Conservation (phyloP, 2,888 invertebrate genomes). For the Epiperipatus broadwayi region DNA sequence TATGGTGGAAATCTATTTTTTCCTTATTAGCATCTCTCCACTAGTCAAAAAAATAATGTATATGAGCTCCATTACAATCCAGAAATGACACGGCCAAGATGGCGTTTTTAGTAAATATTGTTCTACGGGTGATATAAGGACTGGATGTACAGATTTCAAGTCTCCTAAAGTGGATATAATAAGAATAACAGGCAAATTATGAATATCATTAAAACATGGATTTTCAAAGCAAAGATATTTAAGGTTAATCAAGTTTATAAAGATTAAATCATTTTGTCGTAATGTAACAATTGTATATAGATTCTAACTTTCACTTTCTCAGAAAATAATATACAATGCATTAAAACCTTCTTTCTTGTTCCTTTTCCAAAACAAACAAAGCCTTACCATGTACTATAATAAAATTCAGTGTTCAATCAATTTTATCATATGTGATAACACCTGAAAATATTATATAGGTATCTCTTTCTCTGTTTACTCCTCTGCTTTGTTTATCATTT, state of each 20-base stretch:
- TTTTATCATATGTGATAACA: slow-evolving; percentile 76
- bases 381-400: slow-evolving; percentile 90
- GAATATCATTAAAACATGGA: slow-evolving; percentile 98
- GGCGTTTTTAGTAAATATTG: slow-evolving; percentile 82
- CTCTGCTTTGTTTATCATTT: slow-evolving; percentile 82
- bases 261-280: slow-evolving; percentile 89
- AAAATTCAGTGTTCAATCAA: slow-evolving; percentile 66
- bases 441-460: slow-evolving; percentile 91
- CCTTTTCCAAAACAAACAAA: slow-evolving; percentile 96
- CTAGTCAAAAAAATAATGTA: slow-evolving; percentile 69
- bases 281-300: slow-evolving; percentile 94
- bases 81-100: slow-evolving; percentile 86
- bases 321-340: slow-evolving; percentile 82
- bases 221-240: slow-evolving; percentile 98
- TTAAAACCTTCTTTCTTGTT: slow-evolving; percentile 89
- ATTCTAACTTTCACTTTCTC: slow-evolving; percentile 81
- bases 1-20: slow-evolving; percentile 32
- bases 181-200: slow-evolving; percentile 95
- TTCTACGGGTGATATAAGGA: slow-evolving; percentile 38
- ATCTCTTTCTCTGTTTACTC: slow-evolving; percentile 88
- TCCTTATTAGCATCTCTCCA: slow-evolving; percentile 58
- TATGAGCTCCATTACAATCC: slow-evolving; percentile 78
- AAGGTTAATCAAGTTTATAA: slow-evolving; percentile 80
- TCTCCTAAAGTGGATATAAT: slow-evolving; percentile 80
- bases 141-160: slow-evolving; percentile 59